Percentiles rank a stretch among this genome's conserved stretches.
Conservation (phyloP, 1,140 invertebrate species). For the Apis dorsata region DNA sequence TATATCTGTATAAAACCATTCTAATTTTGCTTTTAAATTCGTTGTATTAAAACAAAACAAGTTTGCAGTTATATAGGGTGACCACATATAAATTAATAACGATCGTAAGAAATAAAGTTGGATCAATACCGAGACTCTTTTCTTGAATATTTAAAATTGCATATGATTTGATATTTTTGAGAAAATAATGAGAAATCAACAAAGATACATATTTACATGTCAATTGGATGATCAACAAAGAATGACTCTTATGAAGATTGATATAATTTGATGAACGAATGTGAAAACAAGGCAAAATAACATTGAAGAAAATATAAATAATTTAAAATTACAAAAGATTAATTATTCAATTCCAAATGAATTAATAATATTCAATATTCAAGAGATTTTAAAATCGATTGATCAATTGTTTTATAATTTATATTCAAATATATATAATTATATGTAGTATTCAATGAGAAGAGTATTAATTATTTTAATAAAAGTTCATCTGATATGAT, state of each 20-base stretch:
- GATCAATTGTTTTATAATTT: no score
- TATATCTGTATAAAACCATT: neutral
- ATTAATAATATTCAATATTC: no score
- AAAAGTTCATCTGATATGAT: no score
- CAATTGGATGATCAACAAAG: neutral
- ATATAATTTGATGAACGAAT: neutral
- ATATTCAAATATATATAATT: neutral
- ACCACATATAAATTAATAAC: slow-evolving; percentile 1
- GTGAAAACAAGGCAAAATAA: neutral
- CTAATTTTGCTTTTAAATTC: slow-evolving; percentile 1
- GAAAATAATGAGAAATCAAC: slow-evolving; percentile 6
- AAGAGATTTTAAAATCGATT: no score
- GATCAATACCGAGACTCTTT: slow-evolving; percentile 53
- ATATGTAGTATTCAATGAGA: neutral
- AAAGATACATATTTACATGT: no score
- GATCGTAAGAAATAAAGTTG: slow-evolving; percentile 3
- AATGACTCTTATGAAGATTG: neutral
- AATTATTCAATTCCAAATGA: no score
- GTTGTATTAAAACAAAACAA: neutral
- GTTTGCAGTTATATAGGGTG: no score
- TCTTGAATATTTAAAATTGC: slow-evolving; percentile 42
- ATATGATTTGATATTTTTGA: slow-evolving; percentile 10
- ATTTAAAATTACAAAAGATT: no score
- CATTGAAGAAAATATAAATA: no score
- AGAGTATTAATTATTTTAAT: no score